Evolutionary conservation across 2,113 vertebrate genomes (phyloP), one percentile per base, ranked within the genome.

Genomic region (Heterotilapia buettikoferi): DNA sequence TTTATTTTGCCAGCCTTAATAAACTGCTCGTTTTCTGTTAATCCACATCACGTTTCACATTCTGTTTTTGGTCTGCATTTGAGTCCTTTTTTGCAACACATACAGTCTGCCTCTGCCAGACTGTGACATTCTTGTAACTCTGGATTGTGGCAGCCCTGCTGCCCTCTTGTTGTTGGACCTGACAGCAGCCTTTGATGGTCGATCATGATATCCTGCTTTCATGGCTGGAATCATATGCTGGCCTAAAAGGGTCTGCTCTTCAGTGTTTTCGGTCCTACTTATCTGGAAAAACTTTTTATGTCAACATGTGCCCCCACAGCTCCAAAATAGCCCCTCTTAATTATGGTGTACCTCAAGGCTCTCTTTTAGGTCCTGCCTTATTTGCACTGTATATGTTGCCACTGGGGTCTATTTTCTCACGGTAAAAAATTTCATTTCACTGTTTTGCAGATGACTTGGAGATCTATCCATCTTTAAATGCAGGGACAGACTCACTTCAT

Each of bases 21-120:
- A 52, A 53, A 10, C 19, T 0, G 50, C 50, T 53, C 19, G 5
- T n/a, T 53, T n/a, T 10, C 0, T 53, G 50, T 53, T 53, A 0
- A 53, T n/a, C 50, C 50, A 53, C 0, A 9, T 0, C 50, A 53
- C 1, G 19, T 53, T 5, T 52, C 5, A 11, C 9, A 53, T 53
- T 53, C 52, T 53, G n/a, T 11, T 54, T 54, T 21, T 53, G 9
- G 52, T n/a, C 52, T 53, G 50, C 1, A 3, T 53, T 53, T 21
- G 52, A 53, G 52, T 52, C 45, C 7, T 47, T 47, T 16, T 47
- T 47, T 47, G 8, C 18, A 9, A 0, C 50, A 3, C 50, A n/a
- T 1, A 6, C 50, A 53, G 50, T 52, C 50, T 52, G 50, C 50
- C 0, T 52, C 18, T 52, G 50, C 50, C 19, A 10, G 50, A n/a